Percentiles rank a stretch among this genome's conserved stretches.
These are phyloP conservation scores for Ophion ellenae DNA, from an alignment of 2,888 invertebrate genomes.

Conservation along the genomic window DNA sequence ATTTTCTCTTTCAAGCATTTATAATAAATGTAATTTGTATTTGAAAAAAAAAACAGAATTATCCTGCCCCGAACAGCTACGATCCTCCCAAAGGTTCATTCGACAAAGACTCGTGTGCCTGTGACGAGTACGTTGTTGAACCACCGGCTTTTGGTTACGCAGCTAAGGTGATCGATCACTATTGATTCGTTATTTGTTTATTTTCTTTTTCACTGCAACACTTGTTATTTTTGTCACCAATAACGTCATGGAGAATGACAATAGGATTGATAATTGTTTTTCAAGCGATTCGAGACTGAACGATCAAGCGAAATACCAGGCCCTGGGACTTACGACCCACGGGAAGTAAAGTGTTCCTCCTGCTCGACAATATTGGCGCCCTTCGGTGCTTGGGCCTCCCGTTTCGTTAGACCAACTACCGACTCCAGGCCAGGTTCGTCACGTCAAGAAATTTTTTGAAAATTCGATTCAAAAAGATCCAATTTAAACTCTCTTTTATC, in stretches of 20 bases:
- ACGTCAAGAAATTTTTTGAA: background rate
- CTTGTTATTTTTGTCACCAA: background rate
- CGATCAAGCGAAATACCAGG: slow-evolving; percentile 51
- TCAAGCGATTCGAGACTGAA: slow-evolving; percentile 57
- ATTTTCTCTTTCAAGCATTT: too few relatives aligned
- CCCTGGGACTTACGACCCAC: slow-evolving; percentile 58
- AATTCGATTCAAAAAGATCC: too few relatives aligned
- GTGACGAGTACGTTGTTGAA: slow-evolving; percentile 57
- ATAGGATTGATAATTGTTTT: background rate
- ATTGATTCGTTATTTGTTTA: background rate
- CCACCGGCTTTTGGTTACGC: slow-evolving; percentile 60
- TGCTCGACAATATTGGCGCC: slow-evolving; percentile 56
- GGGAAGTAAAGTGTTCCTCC: slow-evolving; percentile 28
- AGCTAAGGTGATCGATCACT: slow-evolving; percentile 46
- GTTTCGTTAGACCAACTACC: slow-evolving; percentile 34
- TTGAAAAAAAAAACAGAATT: slow-evolving; percentile 58
- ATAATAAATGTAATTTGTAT: background rate
- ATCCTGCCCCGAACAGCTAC: slow-evolving; percentile 73
- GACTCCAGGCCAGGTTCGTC: slow-evolving; percentile 33
- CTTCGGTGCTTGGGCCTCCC: slow-evolving; percentile 54
- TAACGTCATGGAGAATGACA: background rate
- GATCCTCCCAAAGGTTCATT: slow-evolving; percentile 67
- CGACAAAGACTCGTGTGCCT: slow-evolving; percentile 68
- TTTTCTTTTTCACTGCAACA: background rate
- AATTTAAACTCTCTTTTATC: background rate